Base-by-base conservation (phyloP, 1,140 invertebrate species). In the Protaetia brevitarsis region DNA sequence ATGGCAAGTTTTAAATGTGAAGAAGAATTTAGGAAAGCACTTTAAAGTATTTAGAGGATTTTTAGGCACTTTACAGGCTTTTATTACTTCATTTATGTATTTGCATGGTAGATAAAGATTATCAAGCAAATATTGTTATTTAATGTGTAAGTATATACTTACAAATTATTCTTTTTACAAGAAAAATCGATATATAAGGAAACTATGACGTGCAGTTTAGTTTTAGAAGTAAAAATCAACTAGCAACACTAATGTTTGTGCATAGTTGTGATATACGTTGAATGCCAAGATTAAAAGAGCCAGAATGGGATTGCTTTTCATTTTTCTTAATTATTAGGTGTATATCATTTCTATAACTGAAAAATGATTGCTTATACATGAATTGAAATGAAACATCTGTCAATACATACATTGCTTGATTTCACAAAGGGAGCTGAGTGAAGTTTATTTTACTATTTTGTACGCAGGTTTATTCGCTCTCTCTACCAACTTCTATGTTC, bases 241-340 rank as follows among this genome's bases (percentile, higher is more conserved):
- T 51, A 23, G 41, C 41, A 8, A 51, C 41, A 51, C 41, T 51
- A 51, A 51, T 51, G 41, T 51, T 51, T 51, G 41, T 51, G 41
- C 41, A 51, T 51, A 51, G 41, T 51, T 51, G 41, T 51, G 41
- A 51, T 51, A 51, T 51, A 51, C 41, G 41, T 51, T 51, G 41
- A 51, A 51, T 51, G 41, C 41, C 41, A 51, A 51, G 41, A 51
- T 21, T 51, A 23, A 2, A 23, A 51, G 41, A 19, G 41, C 16
- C 41, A 19, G 41, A 51, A 10, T 21, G 41, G 41, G 41, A 21
- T 51, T 51, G 41, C 19, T 23, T 8, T 51, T 51, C 11, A 51
- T 3, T 19, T 51, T 7, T 51, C 26, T 19, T 16, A 23, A 10
- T 51, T 51, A 23, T 37, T 10, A 6, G 34, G 34, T 51, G 19